Conservation (phyloP, 2,888 invertebrate genomes). For the Molorchus minor region DNA sequence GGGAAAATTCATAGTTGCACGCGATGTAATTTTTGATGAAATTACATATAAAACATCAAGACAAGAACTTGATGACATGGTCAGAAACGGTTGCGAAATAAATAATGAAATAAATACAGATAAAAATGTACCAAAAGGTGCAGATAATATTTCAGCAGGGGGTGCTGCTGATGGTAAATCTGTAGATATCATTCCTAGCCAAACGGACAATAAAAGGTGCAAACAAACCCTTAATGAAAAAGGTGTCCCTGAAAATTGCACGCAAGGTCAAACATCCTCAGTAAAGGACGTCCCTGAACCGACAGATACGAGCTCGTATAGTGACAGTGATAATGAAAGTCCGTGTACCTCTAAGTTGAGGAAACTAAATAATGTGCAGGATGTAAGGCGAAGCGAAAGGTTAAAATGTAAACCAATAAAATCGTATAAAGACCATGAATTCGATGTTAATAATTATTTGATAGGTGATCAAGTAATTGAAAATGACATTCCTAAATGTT, state of each 20-base stretch:
- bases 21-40: constrained; percentile 55
- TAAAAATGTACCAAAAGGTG: background rate
- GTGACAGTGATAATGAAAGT: no score
- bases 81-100: background rate
- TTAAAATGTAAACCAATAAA: constrained; percentile 23
- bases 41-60: constrained; percentile 12
- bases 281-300: background rate
- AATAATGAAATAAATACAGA: background rate
- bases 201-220: no score
- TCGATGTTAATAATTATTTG: background rate
- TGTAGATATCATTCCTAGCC: no score
- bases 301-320: background rate
- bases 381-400: constrained; percentile 20
- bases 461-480: no score
- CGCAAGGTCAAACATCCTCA: background rate
- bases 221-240: no score
- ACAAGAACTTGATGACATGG: background rate
- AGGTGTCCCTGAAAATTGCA: background rate
- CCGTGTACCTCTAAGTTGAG: background rate
- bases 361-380: background rate
- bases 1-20: constrained; percentile 47
- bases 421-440: constrained; percentile 23
- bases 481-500: background rate
- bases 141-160: background rate
- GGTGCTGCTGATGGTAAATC: background rate